Evolutionary conservation across 2,888 invertebrate genomes (phyloP), one percentile per base, ranked within the genome.

Genomic region (Troides aeacus): DNA sequence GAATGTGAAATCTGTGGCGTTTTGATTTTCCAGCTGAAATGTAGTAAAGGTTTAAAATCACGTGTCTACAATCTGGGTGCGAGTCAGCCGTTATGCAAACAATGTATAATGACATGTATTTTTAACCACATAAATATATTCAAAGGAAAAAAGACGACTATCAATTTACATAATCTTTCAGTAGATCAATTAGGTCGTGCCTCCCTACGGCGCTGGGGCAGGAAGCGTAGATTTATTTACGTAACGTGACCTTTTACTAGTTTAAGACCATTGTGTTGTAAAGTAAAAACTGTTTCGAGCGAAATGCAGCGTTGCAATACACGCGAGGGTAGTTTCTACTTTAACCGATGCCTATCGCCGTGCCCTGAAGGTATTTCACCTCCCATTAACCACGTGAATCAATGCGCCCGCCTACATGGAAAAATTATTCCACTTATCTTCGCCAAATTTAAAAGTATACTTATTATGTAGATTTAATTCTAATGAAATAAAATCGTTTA

Each of bases 231-330:
- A 76, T 79, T 77, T 81, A 84, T 85, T 84, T 82, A 79, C 77
- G 76, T 78, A 76, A 74, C 74, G 68, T 81, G 84, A 83, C 86
- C 86, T 86, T 84, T 66, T 53, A 46, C 57, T 60, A 57, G 60
- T 69, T 60, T 46, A 64, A 60, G 64, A 46, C 60, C 61, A 24
- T 60, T 46, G 57, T 56, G 60, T 67, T 56, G 69, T 61, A 60
- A 57, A 67, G 56, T 56, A 61, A 64, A 70, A 70, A 66, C 66
- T 63, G 39, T 82, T 66, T 60, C 72, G 73, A 68, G 63, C 18
- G 46, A 70, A 63, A 60, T 70, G 67, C 64, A 70, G 23, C 73
- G 72, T 74, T 74, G 77, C 77, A 72, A 78, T 67, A 70, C 77
- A 70, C 77, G 72, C 74, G 73, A 77, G 76, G 81, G 80, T 24